Percentiles rank a stretch among this genome's conserved stretches.
These are phyloP conservation scores for Oryctes rhinoceros DNA, from an alignment of 1,140 invertebrate genomes.

Conservation along the genomic window DNA sequence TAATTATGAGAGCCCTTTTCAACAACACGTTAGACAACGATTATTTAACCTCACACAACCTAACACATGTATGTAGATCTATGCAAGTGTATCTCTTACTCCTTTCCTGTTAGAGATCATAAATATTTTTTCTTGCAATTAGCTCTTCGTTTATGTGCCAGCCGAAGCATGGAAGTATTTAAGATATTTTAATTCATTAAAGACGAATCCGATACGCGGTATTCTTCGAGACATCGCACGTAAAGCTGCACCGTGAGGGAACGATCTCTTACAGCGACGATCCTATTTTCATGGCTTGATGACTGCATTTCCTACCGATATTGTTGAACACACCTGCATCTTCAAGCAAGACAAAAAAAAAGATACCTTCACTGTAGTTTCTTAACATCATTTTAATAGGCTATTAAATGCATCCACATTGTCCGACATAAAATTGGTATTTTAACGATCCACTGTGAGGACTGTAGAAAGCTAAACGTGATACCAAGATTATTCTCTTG, in stretches of 20 bases:
- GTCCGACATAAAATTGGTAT: neutral
- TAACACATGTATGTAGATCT: neutral
- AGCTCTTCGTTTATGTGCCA: neutral
- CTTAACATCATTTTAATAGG: neutral
- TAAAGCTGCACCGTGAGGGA: neutral
- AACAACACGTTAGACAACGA: neutral
- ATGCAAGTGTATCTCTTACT: neutral
- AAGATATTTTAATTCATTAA: conserved; percentile 16
- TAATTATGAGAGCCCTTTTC: neutral
- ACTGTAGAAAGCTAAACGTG: no score
- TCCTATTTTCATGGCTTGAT: neutral
- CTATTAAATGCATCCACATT: neutral
- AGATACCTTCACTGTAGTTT: neutral
- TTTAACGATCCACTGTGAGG: no score
- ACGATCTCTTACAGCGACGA: neutral
- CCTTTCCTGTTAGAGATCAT: neutral
- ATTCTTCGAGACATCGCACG: neutral
- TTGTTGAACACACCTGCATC: neutral
- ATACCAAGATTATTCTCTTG: neutral
- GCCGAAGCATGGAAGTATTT: conserved; percentile 21
- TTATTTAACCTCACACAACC: neutral
- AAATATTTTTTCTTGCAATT: conserved; percentile 11
- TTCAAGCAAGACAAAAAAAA: neutral
- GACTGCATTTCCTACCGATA: neutral
- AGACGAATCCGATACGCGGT: neutral